Base-by-base conservation (phyloP, 1,140 invertebrate genomes). In the Andricus grossulariae region DNA sequence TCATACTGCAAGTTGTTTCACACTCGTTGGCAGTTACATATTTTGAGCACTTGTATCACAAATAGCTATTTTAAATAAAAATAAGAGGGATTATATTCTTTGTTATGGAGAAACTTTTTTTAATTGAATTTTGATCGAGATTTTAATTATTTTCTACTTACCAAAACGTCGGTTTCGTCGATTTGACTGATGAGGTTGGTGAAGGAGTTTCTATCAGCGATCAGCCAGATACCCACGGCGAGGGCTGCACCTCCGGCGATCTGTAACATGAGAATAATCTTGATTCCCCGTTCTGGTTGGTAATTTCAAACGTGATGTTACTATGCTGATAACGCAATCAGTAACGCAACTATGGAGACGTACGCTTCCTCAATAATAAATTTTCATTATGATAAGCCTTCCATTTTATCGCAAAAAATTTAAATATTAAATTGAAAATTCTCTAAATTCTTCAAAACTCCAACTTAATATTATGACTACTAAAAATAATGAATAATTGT, bases 141-240 rank as follows among this genome's bases (percentile, higher is more conserved):
- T 49, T 19, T 50, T 50, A 32, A 32, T 72, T 25, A 72, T 25
- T 76, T 32, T 51, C 82, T 15, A 91, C 93, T 93, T 91, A 95
- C 94, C 92, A 94, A 88, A 81, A 93, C 87, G 75, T 92, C 88
- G 72, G 92, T 91, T 77, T 92, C 91, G 78, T 94, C 93, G 75
- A 93, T 92, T 82, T 93, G 92, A 85, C 92, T 93, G 73, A 93
- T 91, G 80, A 95, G 89, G 80, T 93, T 92, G 76, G 94, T 93
- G 82, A 95, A 92, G 11, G 95, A 95, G 78, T 92, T 93, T 82
- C 94, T 94, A 88, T 96, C 95, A 16, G 94, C 93, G 19, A 94
- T 92, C 5, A 96, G 88, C 95, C 95, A 97, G 88, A 96, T 94
- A 83, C 96, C 96, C 70, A 96, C 92, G 16, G 94, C 94, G 66